Percentiles rank a stretch among this genome's conserved stretches.
These are phyloP conservation scores for Spea bombifrons DNA, from an alignment of 2,113 vertebrate genomes.

Conservation along the genomic window DNA sequence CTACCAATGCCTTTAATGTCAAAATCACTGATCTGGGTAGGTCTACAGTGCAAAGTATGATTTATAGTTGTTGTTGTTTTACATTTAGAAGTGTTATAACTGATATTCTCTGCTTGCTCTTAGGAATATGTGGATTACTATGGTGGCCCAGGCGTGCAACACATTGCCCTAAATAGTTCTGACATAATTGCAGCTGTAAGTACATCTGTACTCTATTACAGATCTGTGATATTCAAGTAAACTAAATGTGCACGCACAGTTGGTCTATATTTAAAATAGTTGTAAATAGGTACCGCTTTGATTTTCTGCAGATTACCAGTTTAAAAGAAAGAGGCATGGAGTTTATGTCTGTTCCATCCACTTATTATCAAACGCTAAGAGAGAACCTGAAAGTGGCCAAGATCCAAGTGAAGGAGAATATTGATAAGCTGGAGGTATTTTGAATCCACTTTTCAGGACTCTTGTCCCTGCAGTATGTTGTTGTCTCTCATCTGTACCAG, in stretches of 20 bases:
- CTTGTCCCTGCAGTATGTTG: too few relatives aligned
- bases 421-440: slow-evolving; percentile 79
- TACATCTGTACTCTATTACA: not conserved
- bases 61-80: too few relatives aligned
- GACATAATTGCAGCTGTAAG: slow-evolving; percentile 86
- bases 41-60: too few relatives aligned
- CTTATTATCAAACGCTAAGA: slow-evolving; percentile 81
- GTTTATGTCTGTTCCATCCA: slow-evolving; percentile 82
- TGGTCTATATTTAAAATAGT: not conserved
- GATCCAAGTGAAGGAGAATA: slow-evolving; percentile 79
- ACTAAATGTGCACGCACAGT: not conserved
- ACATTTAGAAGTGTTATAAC: too few relatives aligned
- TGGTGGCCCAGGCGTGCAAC: slow-evolving; percentile 87
- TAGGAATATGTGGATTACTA: slow-evolving; percentile 95
- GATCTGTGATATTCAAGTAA: not conserved
- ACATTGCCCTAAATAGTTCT: slow-evolving; percentile 88
- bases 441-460: not conserved
- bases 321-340: slow-evolving; percentile 84
- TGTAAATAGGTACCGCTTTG: not conserved
- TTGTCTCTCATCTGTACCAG: too few relatives aligned
- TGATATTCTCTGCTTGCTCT: not conserved
- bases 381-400: slow-evolving; percentile 80
- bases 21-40: too few relatives aligned
- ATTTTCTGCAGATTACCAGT: slow-evolving; percentile 73
- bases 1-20: too few relatives aligned